Evolutionary conservation across 2,797 vertebrate species (phyloP), one percentile per base, ranked within the genome.

Genomic region (Thamnophis elegans): DNA sequence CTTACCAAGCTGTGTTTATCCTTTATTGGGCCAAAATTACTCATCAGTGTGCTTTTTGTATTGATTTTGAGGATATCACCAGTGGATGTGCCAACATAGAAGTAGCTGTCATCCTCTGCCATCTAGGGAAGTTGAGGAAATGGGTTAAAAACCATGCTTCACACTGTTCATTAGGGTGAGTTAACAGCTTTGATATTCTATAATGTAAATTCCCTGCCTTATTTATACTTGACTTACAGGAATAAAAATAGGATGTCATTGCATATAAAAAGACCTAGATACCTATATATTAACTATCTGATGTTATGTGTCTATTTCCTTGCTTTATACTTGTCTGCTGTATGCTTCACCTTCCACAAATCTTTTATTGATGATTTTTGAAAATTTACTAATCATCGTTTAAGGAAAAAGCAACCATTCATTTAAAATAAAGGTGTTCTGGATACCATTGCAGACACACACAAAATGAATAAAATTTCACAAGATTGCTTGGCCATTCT

Each of bases 21-120:
- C 95, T 99, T 99, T 20, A 87, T 18, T 0, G 99, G 99, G 54
- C 98, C 98, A 5, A 82, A 98, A 91, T 96, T 94, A 92, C 90
- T 97, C 95, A 99, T 97, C 91, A 98, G 92, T 59, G 97, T 96
- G 8, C 92, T 98, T 92, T 94, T 98, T 47, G 98, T 95, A 94
- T 98, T 98, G 93, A 99, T 94, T 97, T 98, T 98, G 92, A 99
- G 96, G 87, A 99, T 95, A 95, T 99, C 99, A 55, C 99, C 99
- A n/a, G 97, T 99, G 25, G 98, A 98, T 6, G 99, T 99, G 88
- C 99, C 99, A 91, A 98, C 97, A 95, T 97, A 99, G 95, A 99
- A 98, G 94, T 97, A 98, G 87, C 91, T 94, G 73, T 99, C 98
- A 6, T 99, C 98, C 0, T 97, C 96, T 36, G 97, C 36, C 90